Conservation (phyloP, 2,888 invertebrate genomes). For the Eristalis tenax region DNA sequence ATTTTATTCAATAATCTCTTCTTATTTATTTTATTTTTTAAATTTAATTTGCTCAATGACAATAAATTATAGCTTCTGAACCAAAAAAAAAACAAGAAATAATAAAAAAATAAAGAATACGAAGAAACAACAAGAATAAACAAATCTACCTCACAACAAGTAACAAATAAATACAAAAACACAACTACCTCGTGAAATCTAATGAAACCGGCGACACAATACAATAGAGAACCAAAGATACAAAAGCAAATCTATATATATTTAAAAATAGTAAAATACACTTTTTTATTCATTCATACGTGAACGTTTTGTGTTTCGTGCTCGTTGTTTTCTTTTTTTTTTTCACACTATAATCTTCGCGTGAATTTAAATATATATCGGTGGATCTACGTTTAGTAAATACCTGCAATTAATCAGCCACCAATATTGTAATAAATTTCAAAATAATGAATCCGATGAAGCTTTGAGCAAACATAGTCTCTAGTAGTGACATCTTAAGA, state of each 20-base stretch:
- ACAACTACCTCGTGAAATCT: constrained; percentile 29
- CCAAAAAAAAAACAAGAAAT: not conserved
- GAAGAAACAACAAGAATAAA: not conserved
- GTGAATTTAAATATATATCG: constrained; percentile 3
- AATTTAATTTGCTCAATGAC: not conserved
- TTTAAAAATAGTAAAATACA: not conserved
- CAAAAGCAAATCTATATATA: not conserved
- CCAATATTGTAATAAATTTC: not conserved
- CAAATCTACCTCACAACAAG: constrained; percentile 35
- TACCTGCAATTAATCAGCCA: constrained; percentile 23
- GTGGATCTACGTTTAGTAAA: constrained; percentile 24
- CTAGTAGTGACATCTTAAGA: constrained; percentile 14
- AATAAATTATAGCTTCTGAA: not conserved
- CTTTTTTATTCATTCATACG: not conserved
- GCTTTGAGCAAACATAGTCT: constrained; percentile 24
- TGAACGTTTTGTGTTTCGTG: not conserved
- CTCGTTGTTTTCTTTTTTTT: not conserved
- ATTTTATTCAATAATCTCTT: not conserved
- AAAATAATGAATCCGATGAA: constrained; percentile 12
- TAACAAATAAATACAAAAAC: not conserved
- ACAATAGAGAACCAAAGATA: not conserved
- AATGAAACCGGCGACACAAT: constrained; percentile 6
- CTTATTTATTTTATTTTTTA: not conserved
- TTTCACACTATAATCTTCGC: not conserved
- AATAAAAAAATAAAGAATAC: not conserved